Evolutionary conservation across 2,797 vertebrate species (phyloP), one percentile per base, ranked within the genome.

Genomic region (Anguilla pacifica): DNA sequence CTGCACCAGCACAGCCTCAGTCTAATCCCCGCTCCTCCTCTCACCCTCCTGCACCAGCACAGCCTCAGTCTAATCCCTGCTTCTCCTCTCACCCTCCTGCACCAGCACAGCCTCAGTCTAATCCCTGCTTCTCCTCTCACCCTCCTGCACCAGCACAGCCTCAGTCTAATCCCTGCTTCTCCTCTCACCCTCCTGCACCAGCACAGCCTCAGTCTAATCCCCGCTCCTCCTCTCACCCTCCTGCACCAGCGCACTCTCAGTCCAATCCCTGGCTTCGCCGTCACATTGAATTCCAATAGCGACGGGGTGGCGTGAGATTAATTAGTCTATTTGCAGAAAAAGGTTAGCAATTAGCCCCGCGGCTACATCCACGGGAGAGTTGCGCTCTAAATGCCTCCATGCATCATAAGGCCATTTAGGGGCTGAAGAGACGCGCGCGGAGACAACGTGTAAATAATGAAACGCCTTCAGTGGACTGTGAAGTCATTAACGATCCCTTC

Each of bases 311-410:
- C 87, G 17, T 87, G 91, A 91, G 61, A 86, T 89, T 93, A 89
- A 91, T 92, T 92, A 88, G 70, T 86, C 55, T 86, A 46, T 19
- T 83, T 88, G 89, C 39, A 81, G 49, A 82, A 92, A 35, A 94
- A 95, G 92, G 92, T 94, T 89, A 89, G 4, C 6, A 11, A 86
- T 89, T 15, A 72, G 67, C 83, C 90, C 86, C 55, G 79, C 77
- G 31, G 86, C 77, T 87, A 79, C 51, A 64, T 28, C 74, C 64
- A 67, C 49, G n/a, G 84, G 72, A 83, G 87, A 39, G 35, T 86
- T 88, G 57, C 70, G 86, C 72, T 85, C 59, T 59, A 22, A 35
- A 91, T 89, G 84, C 88, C 94, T 92, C 85, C 13, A 85, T 87
- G 81, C 88, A 13, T 43, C 87, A 91, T 92, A 77, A n/a, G 6